Conservation (phyloP, 1,140 invertebrate genomes). For the Dendrolimus punctatus region DNA sequence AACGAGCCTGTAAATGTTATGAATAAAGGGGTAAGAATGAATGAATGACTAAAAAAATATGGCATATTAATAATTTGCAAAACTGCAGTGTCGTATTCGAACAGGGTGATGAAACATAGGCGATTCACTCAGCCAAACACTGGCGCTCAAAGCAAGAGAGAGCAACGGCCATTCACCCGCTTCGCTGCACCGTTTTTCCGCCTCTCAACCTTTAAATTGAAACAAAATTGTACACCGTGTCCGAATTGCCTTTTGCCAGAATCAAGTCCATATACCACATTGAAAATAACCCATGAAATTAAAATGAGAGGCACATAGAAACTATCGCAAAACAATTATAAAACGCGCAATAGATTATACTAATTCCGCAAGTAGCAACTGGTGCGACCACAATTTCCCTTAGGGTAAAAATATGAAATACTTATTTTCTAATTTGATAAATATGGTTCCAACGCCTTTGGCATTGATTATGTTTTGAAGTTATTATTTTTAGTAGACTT, state of each 20-base stretch:
- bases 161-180: slow-evolving; percentile 39
- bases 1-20: no score
- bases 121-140: slow-evolving; percentile 40
- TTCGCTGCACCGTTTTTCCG: slow-evolving; percentile 40
- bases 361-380: no score
- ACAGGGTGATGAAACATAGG: slow-evolving; percentile 17
- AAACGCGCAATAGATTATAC: background rate
- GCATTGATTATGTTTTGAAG: no score
- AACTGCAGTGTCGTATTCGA: slow-evolving; percentile 16
- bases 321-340: background rate
- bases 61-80: slow-evolving; percentile 17
- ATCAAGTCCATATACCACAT: slow-evolving; percentile 4
- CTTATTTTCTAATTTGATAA: no score
- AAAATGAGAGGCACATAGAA: no score
- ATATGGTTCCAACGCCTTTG: no score
- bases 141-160: slow-evolving; percentile 48
- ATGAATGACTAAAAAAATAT: slow-evolving; percentile 9
- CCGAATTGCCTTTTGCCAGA: slow-evolving; percentile 17
- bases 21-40: no score
- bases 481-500: no score
- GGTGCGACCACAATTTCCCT: no score
- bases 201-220: slow-evolving; percentile 53
- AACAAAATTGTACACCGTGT: slow-evolving; percentile 39
- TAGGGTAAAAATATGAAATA: no score
- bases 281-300: background rate